These are phyloP conservation scores for Lithodes maja DNA, from an alignment of 2,888 invertebrate species.

Conservation along the genomic window DNA sequence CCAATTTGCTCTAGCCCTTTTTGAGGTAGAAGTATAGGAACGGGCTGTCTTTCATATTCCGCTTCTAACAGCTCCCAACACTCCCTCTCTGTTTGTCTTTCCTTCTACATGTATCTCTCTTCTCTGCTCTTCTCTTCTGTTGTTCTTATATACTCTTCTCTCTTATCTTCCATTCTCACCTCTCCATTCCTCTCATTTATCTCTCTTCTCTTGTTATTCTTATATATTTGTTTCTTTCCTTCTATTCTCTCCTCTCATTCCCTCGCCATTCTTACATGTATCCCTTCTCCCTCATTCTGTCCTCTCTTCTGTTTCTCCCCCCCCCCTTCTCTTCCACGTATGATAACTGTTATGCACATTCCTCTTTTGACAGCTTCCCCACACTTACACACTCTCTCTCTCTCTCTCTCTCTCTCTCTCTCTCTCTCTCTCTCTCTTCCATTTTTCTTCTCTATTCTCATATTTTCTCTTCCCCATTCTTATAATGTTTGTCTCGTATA, in stretches of 20 bases:
- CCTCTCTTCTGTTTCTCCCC: not conserved
- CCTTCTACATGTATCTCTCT: not conserved
- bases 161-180: not conserved
- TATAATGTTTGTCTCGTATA: too few species aligned
- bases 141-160: not conserved
- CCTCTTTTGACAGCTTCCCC: not conserved
- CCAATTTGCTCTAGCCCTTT: too few species aligned
- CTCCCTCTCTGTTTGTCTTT: too few species aligned
- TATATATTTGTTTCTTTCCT: not conserved
- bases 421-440: conserved; percentile 4
- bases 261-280: not conserved
- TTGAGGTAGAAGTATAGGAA: too few species aligned
- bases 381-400: not conserved
- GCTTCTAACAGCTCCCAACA: too few species aligned
- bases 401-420: conserved; percentile 20
- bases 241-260: not conserved
- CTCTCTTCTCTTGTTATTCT: not conserved
- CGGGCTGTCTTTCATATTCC: too few species aligned
- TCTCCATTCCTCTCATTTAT: not conserved
- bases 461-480: not conserved
- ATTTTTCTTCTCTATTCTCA: not conserved
- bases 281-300: not conserved
- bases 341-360: not conserved
- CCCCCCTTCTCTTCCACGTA: not conserved
- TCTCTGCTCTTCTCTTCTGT: not conserved